phyloP scores from a whole-genome alignment of 2,888 invertebrate species.

The Leptinotarsa peninsularis region DNA sequence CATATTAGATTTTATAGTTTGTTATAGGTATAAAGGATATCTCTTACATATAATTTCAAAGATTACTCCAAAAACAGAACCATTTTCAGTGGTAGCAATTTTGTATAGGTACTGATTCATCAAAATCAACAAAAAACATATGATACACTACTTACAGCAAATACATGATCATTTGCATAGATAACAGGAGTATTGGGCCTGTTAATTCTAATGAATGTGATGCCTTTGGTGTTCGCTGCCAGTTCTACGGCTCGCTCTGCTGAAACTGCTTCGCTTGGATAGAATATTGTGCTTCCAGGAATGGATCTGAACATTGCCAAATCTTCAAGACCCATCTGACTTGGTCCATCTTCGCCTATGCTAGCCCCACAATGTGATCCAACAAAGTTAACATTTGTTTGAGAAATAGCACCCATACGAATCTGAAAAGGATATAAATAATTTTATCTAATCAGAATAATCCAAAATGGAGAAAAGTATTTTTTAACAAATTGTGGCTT shows the following conservation, averaged over 20 bases:
- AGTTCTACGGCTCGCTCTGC: conserved; percentile 95
- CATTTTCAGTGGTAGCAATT: too few relatives aligned
- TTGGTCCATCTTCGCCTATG: conserved; percentile 99
- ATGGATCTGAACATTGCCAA: conserved; percentile 93
- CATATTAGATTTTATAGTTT: too few relatives aligned
- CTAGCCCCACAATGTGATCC: conserved; percentile 98
- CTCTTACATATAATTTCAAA: too few relatives aligned
- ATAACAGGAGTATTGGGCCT: conserved; percentile 90
- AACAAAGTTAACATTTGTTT: conserved; percentile 95
- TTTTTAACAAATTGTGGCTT: too few relatives aligned
- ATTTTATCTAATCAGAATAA: background rate
- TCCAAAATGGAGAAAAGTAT: too few relatives aligned
- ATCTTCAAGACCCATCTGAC: conserved; percentile 99
- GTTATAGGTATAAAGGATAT: too few relatives aligned
- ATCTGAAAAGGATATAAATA: conserved; percentile 70
- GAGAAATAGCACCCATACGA: conserved; percentile 99
- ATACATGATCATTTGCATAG: conserved; percentile 86
- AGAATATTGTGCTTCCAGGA: conserved; percentile 84
- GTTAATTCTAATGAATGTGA: conserved; percentile 94
- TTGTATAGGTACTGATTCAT: too few relatives aligned
- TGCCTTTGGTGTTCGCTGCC: conserved; percentile 93
- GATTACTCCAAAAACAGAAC: too few relatives aligned
- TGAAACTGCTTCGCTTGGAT: conserved; percentile 92
- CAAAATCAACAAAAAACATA: too few relatives aligned
- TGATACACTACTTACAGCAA: conserved; percentile 70